A percentile compares a stretch with the other conserved stretches of the same genome.
phyloP scores from a whole-genome alignment of 2,888 invertebrate species.

The Pteria penguin region DNA sequence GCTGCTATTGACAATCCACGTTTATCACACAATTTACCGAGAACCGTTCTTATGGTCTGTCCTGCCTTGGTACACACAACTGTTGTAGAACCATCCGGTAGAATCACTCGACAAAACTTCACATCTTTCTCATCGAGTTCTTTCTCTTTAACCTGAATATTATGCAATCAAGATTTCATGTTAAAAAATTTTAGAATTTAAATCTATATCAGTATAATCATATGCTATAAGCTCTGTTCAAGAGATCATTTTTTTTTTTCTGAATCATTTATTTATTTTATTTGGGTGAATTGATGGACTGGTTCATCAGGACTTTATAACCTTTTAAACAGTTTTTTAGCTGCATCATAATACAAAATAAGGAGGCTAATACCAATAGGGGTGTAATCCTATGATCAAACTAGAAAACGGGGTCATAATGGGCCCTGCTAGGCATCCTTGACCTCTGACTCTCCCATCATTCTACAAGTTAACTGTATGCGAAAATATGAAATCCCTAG shows the following conservation, averaged over 20 bases:
- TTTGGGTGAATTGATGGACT: no score
- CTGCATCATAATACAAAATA: no score
- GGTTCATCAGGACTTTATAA: no score
- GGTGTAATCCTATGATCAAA: no score
- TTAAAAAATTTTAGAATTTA: neutral
- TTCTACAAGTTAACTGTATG: no score
- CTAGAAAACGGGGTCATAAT: no score
- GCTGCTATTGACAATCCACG: conserved; percentile 89
- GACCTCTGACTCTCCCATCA: no score
- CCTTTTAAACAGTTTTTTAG: no score
- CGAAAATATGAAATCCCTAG: no score
- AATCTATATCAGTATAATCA: neutral
- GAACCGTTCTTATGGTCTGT: conserved; percentile 88
- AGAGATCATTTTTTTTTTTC: neutral
- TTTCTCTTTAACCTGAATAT: conserved; percentile 48
- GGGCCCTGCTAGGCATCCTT: no score
- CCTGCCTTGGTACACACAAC: conserved; percentile 90
- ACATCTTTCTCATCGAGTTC: conserved; percentile 56
- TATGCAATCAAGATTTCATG: conserved; percentile 17
- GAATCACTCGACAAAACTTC: conserved; percentile 83
- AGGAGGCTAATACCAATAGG: no score
- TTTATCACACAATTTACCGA: conserved; percentile 90
- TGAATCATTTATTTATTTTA: no score
- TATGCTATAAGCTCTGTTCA: neutral
- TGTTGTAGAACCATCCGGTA: conserved; percentile 95